A percentile compares a stretch with the other conserved stretches of the same genome.
These are phyloP conservation scores for Limnothrissa miodon DNA, from an alignment of 2,113 vertebrate species.

Conservation along the genomic window DNA sequence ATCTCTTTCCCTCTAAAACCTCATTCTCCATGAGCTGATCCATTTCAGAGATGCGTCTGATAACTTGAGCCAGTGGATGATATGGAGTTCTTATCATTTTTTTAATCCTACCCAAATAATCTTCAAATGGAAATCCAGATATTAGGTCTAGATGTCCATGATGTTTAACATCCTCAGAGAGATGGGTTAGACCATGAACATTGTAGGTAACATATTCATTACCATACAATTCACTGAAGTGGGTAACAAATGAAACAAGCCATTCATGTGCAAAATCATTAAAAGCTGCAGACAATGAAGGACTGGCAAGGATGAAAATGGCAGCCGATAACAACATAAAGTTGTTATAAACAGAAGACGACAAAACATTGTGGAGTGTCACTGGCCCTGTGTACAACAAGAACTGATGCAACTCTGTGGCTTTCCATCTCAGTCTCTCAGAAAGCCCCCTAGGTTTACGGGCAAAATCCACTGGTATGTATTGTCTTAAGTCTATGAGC, in stretches of 20 bases:
- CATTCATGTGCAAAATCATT: too few relatives aligned
- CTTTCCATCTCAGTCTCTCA: slow-evolving; percentile 34
- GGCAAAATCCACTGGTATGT: neutral
- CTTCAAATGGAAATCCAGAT: too few relatives aligned
- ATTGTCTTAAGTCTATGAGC: neutral
- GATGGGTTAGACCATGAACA: slow-evolving; percentile 30
- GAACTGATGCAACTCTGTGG: slow-evolving; percentile 33
- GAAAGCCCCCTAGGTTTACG: neutral
- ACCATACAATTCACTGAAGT: neutral
- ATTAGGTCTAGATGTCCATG: too few relatives aligned
- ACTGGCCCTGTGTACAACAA: slow-evolving; percentile 35
- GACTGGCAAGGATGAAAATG: too few relatives aligned
- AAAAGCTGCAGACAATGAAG: too few relatives aligned
- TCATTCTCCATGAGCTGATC: neutral
- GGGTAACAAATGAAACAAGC: too few relatives aligned
- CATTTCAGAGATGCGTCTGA: neutral
- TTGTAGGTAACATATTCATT: neutral
- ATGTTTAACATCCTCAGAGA: slow-evolving; percentile 39
- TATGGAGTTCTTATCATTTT: too few relatives aligned
- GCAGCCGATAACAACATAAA: slow-evolving; percentile 37
- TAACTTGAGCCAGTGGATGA: neutral
- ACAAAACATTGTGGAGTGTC: slow-evolving; percentile 28
- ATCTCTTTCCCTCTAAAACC: slow-evolving; percentile 3
- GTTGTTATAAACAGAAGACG: slow-evolving; percentile 27
- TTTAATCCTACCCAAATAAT: too few relatives aligned